Percentiles rank a stretch among this genome's conserved stretches.
Evolutionary conservation across 1,140 invertebrate genomes (phyloP).

Genomic region (Leucophenga varia): DNA sequence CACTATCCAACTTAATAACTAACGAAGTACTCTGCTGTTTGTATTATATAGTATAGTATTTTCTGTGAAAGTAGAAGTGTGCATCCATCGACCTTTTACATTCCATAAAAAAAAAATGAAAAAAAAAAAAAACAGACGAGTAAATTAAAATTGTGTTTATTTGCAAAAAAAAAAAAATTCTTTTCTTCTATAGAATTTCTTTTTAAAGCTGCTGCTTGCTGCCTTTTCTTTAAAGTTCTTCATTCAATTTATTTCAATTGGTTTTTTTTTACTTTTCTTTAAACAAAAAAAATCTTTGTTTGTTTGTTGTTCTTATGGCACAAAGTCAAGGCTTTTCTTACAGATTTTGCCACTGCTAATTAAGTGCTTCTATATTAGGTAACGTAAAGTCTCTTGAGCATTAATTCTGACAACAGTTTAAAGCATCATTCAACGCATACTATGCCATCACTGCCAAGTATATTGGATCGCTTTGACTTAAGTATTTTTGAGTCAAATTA

Average conservation of each 20-base stretch:
- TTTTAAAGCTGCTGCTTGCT: slow-evolving; percentile 19
- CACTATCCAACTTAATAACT: neutral
- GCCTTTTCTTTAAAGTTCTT: neutral
- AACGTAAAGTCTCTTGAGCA: neutral
- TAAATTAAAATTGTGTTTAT: slow-evolving; percentile 54
- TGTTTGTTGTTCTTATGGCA: neutral
- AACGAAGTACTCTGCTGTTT: neutral
- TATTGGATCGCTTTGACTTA: too few species aligned
- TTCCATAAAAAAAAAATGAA: slow-evolving; percentile 38
- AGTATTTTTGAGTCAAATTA: too few species aligned
- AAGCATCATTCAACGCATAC: slow-evolving; percentile 4
- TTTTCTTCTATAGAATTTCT: neutral
- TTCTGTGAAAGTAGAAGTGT: slow-evolving; percentile 17
- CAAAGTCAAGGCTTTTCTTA: slow-evolving; percentile 50
- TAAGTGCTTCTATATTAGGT: slow-evolving; percentile 36
- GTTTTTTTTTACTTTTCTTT: slow-evolving; percentile 6
- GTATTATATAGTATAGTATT: neutral
- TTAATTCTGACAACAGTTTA: slow-evolving; percentile 4
- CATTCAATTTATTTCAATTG: slow-evolving; percentile 29
- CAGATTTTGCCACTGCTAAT: too few species aligned
- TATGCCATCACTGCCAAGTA: slow-evolving; percentile 7
- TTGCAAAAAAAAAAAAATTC: slow-evolving; percentile 29
- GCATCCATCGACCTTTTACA: slow-evolving; percentile 49
- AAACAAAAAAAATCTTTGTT: too few species aligned
- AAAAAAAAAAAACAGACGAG: slow-evolving; percentile 33